Base-by-base conservation (phyloP, 2,113 vertebrate species). In the Platichthys flesus region DNA sequence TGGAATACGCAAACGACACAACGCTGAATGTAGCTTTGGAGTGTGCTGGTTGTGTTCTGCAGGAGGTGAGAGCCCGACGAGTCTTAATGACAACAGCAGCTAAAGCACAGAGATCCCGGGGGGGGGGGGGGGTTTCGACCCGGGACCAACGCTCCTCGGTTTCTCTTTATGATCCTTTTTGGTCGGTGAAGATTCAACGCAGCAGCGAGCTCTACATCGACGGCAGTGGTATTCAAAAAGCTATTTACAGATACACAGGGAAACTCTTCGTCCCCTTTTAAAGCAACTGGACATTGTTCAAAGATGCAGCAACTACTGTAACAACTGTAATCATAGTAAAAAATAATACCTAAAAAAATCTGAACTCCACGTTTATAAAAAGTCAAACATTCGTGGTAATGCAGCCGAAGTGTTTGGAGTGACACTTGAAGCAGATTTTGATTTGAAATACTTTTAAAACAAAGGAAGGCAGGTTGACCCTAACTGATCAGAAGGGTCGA, bases 271-370 rank as follows among this genome's bases (percentile, higher is more conserved):
- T 54, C 73, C 42, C 57, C 70, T 31, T 31, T 7, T 59, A 37
- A 52, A 21, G 72, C 62, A 64, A 75, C 64, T 65, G 45, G 5
- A 77, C 72, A 61, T 61, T 67, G 74, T 56, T 67, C 35, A 63
- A 55, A 76, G 54, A 81, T 10, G 58, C 58, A 37, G 21, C 47
- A 7, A 65, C n/a, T n/a, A n/a, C n/a, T n/a, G n/a, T n/a, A n/a
- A 72, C n/a, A 74, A 52, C 67, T 67, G 40, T 24, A 47, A 67
- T 67, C 20, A 47, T 35, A 70, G 59, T 78, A 76, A 87, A 84
- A 74, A 73, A 78, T 8, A 81, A 87, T 67, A 86, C 42, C 64
- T 82, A 76, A 79, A 81, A 88, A 78, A 82, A 59, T 45, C 66
- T 12, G 12, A 76, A 77, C 45, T 49, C 61, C 74, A 74, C 78